Evolutionary conservation across 2,797 vertebrate genomes (phyloP).

Genomic region (Mormyrops attenuatus): DNA sequence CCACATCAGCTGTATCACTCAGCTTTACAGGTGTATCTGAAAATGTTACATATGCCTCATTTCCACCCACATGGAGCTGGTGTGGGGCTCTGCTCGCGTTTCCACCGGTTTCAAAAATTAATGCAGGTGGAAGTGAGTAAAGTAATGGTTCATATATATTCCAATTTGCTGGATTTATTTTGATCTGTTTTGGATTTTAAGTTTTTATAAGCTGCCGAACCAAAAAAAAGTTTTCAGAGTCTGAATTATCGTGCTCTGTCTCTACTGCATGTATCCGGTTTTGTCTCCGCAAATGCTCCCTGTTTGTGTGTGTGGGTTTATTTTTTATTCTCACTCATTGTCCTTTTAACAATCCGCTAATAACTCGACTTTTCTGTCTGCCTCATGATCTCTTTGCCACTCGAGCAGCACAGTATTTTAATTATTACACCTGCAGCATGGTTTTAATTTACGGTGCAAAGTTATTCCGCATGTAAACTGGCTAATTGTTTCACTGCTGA

Average conservation of each 20-base stretch:
- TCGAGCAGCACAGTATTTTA: neutral
- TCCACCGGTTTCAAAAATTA: neutral
- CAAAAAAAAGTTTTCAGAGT: neutral
- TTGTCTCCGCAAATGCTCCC: too few relatives aligned
- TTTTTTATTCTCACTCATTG: neutral
- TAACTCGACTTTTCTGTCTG: neutral
- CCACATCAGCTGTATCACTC: neutral
- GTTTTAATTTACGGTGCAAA: neutral
- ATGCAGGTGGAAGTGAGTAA: neutral
- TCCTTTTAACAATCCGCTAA: neutral
- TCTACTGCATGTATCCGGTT: neutral
- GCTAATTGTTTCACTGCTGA: neutral
- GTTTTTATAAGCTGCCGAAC: neutral
- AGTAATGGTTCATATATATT: too few relatives aligned
- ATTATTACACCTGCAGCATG: neutral
- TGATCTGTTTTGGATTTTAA: neutral
- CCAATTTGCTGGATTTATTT: neutral
- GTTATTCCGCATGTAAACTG: neutral
- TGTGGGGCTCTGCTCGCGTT: neutral
- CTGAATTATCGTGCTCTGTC: neutral
- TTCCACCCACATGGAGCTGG: neutral
- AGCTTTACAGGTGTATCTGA: neutral
- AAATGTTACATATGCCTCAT: neutral
- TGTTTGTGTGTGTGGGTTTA: neutral
- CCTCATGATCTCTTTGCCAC: neutral